Conservation (phyloP, 2,888 invertebrate genomes). For the Protula sp. region DNA sequence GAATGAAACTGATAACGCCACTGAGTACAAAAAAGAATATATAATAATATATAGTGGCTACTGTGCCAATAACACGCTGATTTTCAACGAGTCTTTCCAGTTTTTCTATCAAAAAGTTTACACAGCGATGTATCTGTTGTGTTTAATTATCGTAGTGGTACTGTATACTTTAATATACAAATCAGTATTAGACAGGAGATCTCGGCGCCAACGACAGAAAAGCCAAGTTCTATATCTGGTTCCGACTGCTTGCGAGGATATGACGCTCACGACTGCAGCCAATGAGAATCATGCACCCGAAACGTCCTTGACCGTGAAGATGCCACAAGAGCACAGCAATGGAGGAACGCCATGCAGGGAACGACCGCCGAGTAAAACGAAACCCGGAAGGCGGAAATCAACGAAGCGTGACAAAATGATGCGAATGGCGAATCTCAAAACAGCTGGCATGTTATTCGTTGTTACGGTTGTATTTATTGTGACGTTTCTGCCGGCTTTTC, state of each 20-base stretch:
- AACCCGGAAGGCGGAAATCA: constrained; percentile 11
- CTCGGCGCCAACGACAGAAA: background rate
- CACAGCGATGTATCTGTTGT: constrained; percentile 41
- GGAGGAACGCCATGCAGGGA: too few relatives aligned
- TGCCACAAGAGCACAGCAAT: background rate
- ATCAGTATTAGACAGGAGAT: background rate
- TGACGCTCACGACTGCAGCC: background rate
- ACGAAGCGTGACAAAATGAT: constrained; percentile 20
- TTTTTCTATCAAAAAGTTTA: constrained; percentile 44
- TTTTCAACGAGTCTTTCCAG: constrained; percentile 29
- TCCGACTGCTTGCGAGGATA: background rate
- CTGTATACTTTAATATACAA: constrained; percentile 48
- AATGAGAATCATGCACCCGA: background rate
- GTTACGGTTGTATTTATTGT: constrained; percentile 48
- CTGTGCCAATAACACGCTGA: constrained; percentile 29
- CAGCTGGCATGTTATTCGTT: constrained; percentile 51
- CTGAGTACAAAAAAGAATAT: too few relatives aligned
- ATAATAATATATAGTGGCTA: constrained; percentile 22
- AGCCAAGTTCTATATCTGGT: background rate
- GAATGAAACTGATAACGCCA: background rate
- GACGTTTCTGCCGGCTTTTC: constrained; percentile 45
- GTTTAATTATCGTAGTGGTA: constrained; percentile 47
- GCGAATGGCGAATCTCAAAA: constrained; percentile 42
- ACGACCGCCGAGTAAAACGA: background rate
- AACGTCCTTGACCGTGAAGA: background rate